Evolutionary conservation across 2,797 vertebrate genomes (phyloP).

Genomic region (Craterocephalus amniculus): DNA sequence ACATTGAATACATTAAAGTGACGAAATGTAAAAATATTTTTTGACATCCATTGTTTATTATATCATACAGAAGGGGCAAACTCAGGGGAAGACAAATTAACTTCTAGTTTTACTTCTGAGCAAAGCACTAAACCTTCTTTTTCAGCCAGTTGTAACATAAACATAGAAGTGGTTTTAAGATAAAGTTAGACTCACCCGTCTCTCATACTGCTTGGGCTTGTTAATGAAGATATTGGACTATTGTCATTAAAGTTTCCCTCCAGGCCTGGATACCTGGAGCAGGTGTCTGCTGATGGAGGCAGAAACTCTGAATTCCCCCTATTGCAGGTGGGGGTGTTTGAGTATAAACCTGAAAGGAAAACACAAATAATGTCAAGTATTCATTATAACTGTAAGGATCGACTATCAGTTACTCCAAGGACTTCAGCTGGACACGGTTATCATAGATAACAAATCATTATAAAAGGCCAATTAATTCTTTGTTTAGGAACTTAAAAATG

Average conservation of each 20-base stretch:
- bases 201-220: constrained; percentile 73
- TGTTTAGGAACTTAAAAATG: background rate
- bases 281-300: constrained; percentile 75
- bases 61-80: constrained; percentile 17
- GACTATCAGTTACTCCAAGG: background rate
- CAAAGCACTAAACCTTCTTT: background rate
- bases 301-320: constrained; percentile 78
- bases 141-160: background rate
- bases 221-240: constrained; percentile 79
- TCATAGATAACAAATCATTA: too few species aligned
- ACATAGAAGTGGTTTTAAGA: constrained; percentile 10
- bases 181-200: constrained; percentile 81
- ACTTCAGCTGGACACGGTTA: too few species aligned
- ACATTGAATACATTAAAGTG: constrained; percentile 24
- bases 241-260: constrained; percentile 76
- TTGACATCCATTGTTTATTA: constrained; percentile 14
- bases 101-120: constrained; percentile 10
- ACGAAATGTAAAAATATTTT: constrained; percentile 16
- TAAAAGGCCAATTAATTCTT: too few species aligned
- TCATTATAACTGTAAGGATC: background rate
- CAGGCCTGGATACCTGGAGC: constrained; percentile 80
- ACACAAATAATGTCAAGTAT: background rate
- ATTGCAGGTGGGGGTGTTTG: constrained; percentile 75
- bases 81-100: constrained; percentile 9
- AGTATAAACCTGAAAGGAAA: constrained; percentile 83